These are phyloP conservation scores for Helicolenus hilgendorfi DNA, from an alignment of 2,797 vertebrate genomes.

Conservation along the genomic window DNA sequence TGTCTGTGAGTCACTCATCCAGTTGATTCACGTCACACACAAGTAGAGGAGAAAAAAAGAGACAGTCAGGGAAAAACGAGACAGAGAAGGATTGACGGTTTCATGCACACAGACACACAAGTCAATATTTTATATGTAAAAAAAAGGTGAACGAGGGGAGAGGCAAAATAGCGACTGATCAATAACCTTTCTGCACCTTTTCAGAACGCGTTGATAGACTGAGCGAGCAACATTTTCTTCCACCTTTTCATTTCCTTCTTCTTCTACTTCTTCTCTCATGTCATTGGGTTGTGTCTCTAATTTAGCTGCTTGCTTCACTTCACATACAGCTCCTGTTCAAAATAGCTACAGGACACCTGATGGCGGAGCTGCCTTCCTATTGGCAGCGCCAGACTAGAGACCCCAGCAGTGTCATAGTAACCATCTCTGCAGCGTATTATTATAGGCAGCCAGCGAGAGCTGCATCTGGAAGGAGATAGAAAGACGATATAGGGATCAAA, in stretches of 20 bases:
- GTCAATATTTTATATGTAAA: constrained; percentile 11
- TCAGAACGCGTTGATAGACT: neutral
- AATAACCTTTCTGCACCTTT: constrained; percentile 3
- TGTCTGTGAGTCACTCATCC: constrained; percentile 61
- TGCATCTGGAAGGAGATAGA: constrained; percentile 32
- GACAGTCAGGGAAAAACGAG: neutral
- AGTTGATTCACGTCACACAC: constrained; percentile 56
- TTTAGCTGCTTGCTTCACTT: constrained; percentile 88
- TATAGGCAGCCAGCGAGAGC: constrained; percentile 27
- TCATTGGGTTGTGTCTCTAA: constrained; percentile 80
- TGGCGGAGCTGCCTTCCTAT: constrained; percentile 58
- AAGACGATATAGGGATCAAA: constrained; percentile 33
- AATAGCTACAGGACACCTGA: constrained; percentile 88
- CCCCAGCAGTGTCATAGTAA: constrained; percentile 87
- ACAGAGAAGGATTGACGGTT: neutral
- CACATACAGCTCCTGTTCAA: constrained; percentile 87
- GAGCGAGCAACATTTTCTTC: constrained; percentile 1
- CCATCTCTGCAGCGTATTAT: constrained; percentile 69
- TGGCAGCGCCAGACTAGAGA: constrained; percentile 70
- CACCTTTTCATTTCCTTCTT: constrained; percentile 20
- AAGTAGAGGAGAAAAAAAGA: neutral
- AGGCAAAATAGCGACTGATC: constrained; percentile 1
- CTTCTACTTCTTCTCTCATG: constrained; percentile 35
- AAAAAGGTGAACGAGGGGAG: neutral
- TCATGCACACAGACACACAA: constrained; percentile 7